Evolutionary conservation across 2,888 invertebrate genomes (phyloP), one percentile per base, ranked within the genome.

Genomic region (Vanessa cardui): DNA sequence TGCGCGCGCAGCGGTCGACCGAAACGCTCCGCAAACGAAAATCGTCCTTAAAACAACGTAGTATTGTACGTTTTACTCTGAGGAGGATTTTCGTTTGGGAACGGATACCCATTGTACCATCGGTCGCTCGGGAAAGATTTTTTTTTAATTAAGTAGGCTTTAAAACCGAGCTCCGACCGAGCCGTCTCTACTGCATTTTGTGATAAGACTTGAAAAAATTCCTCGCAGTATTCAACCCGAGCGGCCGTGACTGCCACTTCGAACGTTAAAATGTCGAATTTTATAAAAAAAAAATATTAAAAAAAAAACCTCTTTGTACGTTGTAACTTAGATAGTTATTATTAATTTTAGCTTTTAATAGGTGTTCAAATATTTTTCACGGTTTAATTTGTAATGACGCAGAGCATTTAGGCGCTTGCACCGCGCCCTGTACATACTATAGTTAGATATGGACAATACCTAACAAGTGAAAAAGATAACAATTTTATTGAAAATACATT

Each of bases 381-480:
- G 83, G 79, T 81, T 78, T 80, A 77, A 77, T 80, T 83, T 82
- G 77, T 82, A 81, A 81, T 78, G 74, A 77, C 79, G 78, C 80
- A 80, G 85, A 84, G 88, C 90, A 88, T 90, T 89, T 89, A 86
- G 76, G 77, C 80, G 79, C 74, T 74, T 74, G 65, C 52, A 45
- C 62, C 62, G 54, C 66, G 62, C 72, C 72, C 69, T 82, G 75
- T 91, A 91, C 91, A 92, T 85, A 92, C 87, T 85, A 83, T 90
- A 90, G 88, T 84, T 90, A 91, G 90, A 85, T 84, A 89, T 88
- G 92, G 92, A 92, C 92, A 91, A 92, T 92, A 92, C 92, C 90
- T 92, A 91, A 92, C 92, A 91, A 91, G 92, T 92, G 90, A 89
- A 85, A 85, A 82, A 78, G 79, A 67, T 80, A 66, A 88, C 85